Evolutionary conservation across 2,113 vertebrate species (phyloP), one percentile per base, ranked within the genome.

Genomic region (Speoplatyrhinus poulsoni): DNA sequence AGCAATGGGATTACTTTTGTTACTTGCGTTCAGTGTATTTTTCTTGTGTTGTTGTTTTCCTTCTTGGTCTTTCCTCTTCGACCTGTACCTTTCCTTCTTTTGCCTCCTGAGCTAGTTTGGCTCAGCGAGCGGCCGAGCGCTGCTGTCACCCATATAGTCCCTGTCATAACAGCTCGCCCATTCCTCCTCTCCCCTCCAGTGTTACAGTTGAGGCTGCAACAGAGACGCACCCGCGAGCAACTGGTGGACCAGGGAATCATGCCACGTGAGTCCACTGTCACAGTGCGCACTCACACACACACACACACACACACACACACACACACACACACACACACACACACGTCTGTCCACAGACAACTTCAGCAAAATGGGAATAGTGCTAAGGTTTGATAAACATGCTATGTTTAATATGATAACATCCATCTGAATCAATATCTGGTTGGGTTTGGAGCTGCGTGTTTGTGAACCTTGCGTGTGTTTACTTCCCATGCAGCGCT

Each of bases 201-300:
- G 50, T 94, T 99, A 87, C 98, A 99, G 87, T 90, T 99, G 89
- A 95, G 95, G 87, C 94, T 99, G 10, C 97, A 98, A 62, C 97
- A 98, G 60, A 93, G 98, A 79, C 92, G 97, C 70, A 99, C 98
- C 16, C 91, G 98, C 63, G 98, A 99, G 74, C 96, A 99, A 82
- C 94, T 99, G 82, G 96, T 97, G 90, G 98, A 99, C 80, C 98
- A 99, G 92, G 98, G 98, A 95, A 99, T 99, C 94, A 99, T 99
- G 98, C 97, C 98, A 92, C 95, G 98, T 99, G 94, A 98, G 98
- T 89, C 68, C 49, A 10, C 32, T 26, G 58, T 2, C 50, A 2
- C 3, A 26, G 2, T 26, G 26, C 26, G 53, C 60, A 48, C 16
- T 1, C 36, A 12, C 13, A 16, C 55, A 47, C 46, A 48, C 33